Percentiles rank a stretch among this genome's conserved stretches.
phyloP scores from a whole-genome alignment of 2,888 invertebrate genomes.

The Hyppa rectilinea region DNA sequence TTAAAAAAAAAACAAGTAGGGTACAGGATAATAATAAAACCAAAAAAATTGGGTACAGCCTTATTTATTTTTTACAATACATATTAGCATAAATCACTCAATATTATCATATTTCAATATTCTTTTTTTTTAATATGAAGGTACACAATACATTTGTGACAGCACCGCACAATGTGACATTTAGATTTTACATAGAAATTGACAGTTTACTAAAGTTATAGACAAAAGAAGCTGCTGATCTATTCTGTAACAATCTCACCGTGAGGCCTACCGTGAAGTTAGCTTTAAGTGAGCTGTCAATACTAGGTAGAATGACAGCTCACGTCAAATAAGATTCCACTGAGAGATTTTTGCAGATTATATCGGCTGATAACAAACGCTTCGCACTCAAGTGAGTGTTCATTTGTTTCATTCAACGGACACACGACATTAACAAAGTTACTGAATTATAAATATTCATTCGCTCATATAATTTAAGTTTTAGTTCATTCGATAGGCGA shows the following conservation, averaged over 20 bases:
- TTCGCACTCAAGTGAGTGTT: background rate
- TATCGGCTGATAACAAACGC: background rate
- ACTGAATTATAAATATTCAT: background rate
- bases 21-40: conserved; percentile 19
- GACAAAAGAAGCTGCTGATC: background rate
- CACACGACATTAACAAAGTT: background rate
- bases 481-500: background rate
- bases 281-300: no score
- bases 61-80: conserved; percentile 59
- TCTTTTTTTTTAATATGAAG: conserved; percentile 17
- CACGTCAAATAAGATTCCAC: background rate
- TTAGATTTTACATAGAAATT: conserved; percentile 44
- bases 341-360: background rate
- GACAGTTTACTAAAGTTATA: conserved; percentile 23
- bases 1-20: background rate
- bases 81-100: conserved; percentile 56
- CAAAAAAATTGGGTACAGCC: conserved; percentile 34
- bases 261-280: no score
- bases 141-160: conserved; percentile 60
- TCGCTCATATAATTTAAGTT: background rate
- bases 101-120: conserved; percentile 45
- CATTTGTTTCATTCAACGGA: background rate
- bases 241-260: background rate
- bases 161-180: conserved; percentile 55
- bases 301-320: background rate